Evolutionary conservation across 2,888 invertebrate genomes (phyloP).

Genomic region (Cryptosula pallasiana): DNA sequence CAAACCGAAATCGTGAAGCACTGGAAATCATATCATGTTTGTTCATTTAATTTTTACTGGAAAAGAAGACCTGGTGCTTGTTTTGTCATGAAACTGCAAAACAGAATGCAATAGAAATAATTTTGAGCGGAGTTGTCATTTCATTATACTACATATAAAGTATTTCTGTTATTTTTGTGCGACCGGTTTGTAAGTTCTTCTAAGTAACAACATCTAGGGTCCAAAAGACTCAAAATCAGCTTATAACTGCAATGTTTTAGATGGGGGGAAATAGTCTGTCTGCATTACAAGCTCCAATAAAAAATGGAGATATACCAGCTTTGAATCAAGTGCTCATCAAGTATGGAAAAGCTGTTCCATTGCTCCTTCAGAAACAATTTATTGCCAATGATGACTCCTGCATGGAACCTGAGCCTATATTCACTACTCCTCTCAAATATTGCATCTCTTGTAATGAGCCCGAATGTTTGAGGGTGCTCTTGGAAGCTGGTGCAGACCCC

Average conservation of each 20-base stretch:
- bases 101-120: too few species aligned
- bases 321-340: background rate
- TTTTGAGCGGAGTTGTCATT: too few species aligned
- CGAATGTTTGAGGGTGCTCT: background rate
- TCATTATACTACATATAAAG: too few species aligned
- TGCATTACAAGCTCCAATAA: background rate
- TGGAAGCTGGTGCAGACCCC: conserved; percentile 4
- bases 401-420: background rate
- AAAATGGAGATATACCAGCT: background rate
- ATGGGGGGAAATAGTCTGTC: conserved; percentile 15
- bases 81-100: too few species aligned
- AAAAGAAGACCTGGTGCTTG: too few species aligned
- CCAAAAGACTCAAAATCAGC: too few species aligned
- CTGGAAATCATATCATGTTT: too few species aligned
- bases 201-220: too few species aligned
- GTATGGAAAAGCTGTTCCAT: background rate
- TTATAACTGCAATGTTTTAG: background rate
- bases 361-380: conserved; percentile 10
- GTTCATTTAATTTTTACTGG: too few species aligned
- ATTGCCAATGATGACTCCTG: conserved; percentile 5
- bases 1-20: too few species aligned
- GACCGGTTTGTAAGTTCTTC: too few species aligned
- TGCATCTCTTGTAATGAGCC: conserved; percentile 9
- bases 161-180: too few species aligned
- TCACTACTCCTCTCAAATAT: background rate